phyloP scores from a whole-genome alignment of 2,888 invertebrate genomes.

The Eudemis profundana region DNA sequence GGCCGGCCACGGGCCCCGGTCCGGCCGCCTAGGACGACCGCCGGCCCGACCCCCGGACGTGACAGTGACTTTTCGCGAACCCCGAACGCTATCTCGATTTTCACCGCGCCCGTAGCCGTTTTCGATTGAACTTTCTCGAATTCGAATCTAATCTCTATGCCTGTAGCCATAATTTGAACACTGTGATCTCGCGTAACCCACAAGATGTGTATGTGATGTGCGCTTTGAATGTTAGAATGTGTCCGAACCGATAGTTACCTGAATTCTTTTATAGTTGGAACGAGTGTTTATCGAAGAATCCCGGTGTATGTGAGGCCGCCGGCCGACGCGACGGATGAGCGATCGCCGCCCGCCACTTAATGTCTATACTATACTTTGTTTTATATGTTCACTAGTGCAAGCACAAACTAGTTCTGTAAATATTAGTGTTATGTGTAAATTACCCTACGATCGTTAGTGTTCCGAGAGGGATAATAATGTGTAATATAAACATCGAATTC shows the following conservation, averaged over 20 bases:
- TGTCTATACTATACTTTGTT: conserved; percentile 52
- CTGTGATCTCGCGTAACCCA: conserved; percentile 82
- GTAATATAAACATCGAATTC: conserved; percentile 82
- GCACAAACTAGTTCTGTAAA: conserved; percentile 83
- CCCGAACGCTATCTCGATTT: conserved; percentile 38
- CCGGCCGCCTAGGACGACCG: conserved; percentile 16
- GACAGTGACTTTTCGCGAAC: conserved; percentile 46
- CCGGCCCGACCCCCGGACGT: conserved; percentile 31
- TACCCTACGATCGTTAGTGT: conserved; percentile 70
- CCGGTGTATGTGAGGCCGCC: conserved; percentile 56
- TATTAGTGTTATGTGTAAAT: conserved; percentile 83
- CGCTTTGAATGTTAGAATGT: conserved; percentile 81
- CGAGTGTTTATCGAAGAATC: conserved; percentile 65
- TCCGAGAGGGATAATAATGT: conserved; percentile 63
- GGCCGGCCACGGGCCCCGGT: conserved; percentile 12
- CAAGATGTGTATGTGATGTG: conserved; percentile 76
- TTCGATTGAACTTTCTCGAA: conserved; percentile 52
- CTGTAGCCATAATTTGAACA: conserved; percentile 79
- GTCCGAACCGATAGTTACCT: conserved; percentile 78
- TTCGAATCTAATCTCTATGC: conserved; percentile 59
- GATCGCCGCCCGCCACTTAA: conserved; percentile 26
- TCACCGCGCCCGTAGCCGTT: conserved; percentile 21
- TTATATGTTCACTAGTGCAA: conserved; percentile 72
- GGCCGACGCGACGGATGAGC: conserved; percentile 45
- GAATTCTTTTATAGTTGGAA: conserved; percentile 61